Evolutionary conservation across 2,888 invertebrate genomes (phyloP), one percentile per base, ranked within the genome.

Genomic region (Xanthorhoe spadicearia): DNA sequence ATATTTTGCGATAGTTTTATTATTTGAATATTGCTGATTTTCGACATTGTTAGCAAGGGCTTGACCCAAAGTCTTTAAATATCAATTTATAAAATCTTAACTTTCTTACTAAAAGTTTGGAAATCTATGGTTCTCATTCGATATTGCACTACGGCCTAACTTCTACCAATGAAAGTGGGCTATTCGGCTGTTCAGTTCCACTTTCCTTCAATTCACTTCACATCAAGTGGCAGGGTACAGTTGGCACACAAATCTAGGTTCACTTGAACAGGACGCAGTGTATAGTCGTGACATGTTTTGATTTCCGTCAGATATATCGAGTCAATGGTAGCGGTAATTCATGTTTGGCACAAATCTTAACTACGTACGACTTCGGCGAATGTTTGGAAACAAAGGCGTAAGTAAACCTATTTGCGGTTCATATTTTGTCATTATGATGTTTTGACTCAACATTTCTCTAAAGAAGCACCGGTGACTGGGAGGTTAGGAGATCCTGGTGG

Each of bases 211-310:
- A 69, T 70, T 68, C 63, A 67, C 49, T 66, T 66, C 64, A 67
- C 52, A 62, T 66, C 35, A 64, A 69, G 64, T 63, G 64, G 52
- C 66, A 69, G 64, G 66, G 69, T 68, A 56, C 50, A 70, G 64
- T 67, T 71, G 68, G 67, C 70, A 64, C 64, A 70, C 67, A 69
- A 68, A 73, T 72, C 71, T 74, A 74, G 69, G 69, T 74, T 74
- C 69, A 64, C 64, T 68, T 58, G 66, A 69, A 63, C 71, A 78
- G 78, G 74, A 79, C 76, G 74, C 72, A 71, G 70, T 68, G 74
- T 73, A 32, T 77, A 71, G 65, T 71, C 80, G 80, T 84, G 84
- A 82, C 80, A 82, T 80, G 80, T 83, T 82, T 80, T 78, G 78
- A 77, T 83, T 84, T 83, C 83, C 81, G 81, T 59, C 64, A 73